A percentile compares a stretch with the other conserved stretches of the same genome.
phyloP scores from a whole-genome alignment of 2,797 vertebrate genomes.

The Galagoides demidoff region DNA sequence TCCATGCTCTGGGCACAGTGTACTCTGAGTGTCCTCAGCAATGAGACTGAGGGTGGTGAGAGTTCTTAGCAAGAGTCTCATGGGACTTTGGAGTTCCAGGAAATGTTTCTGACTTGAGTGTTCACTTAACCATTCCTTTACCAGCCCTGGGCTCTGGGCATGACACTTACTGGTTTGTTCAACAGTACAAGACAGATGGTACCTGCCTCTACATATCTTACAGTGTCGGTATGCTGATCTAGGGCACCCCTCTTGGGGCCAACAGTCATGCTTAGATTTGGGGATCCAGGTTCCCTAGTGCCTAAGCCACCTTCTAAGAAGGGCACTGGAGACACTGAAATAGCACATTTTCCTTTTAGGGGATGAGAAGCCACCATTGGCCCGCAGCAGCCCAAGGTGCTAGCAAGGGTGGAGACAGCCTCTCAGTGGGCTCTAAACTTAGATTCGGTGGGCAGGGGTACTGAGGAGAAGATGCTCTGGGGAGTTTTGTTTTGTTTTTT shows the following conservation, averaged over 20 bases:
- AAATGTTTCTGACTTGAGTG: not conserved
- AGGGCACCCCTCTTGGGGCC: not conserved
- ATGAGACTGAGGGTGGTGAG: not conserved
- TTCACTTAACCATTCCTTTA: not conserved
- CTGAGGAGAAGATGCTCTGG: fast-evolving
- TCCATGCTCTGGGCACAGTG: not conserved
- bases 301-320: not conserved
- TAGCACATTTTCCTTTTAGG: not conserved
- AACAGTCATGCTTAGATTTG: not conserved
- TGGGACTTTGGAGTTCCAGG: not conserved
- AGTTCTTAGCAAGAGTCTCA: not conserved
- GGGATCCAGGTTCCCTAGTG: not conserved
- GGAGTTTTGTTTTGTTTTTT: not conserved
- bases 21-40: fast-evolving
- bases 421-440: not conserved
- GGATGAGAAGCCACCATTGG: not conserved
- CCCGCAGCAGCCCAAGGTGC: too few relatives aligned
- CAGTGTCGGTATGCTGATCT: fast-evolving
- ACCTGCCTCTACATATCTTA: not conserved
- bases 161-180: not conserved
- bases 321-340: fast-evolving
- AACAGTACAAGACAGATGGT: not conserved
- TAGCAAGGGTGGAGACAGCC: not conserved
- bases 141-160: not conserved
- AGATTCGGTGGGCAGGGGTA: not conserved